A percentile compares a stretch with the other conserved stretches of the same genome.
Conservation (phyloP, 2,797 vertebrate genomes). For the Graptemys geographica region DNA sequence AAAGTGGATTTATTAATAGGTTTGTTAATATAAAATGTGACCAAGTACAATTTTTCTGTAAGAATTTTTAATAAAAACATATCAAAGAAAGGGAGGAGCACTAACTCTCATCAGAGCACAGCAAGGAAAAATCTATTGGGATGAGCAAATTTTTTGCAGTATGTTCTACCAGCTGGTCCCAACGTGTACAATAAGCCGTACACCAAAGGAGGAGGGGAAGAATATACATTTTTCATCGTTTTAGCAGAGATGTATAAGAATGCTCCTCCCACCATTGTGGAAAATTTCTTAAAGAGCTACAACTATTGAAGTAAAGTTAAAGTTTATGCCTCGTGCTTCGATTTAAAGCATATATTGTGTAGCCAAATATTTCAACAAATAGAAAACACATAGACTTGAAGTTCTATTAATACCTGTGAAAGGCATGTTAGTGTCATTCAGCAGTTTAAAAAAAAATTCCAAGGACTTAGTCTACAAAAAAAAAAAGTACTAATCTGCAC, state of each 20-base stretch:
- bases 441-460: not conserved
- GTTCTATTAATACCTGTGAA: not conserved
- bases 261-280: not conserved
- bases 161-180: constrained; percentile 69
- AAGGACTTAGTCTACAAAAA: not conserved
- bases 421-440: not conserved
- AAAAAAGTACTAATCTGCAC: not conserved
- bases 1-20: constrained; percentile 85
- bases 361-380: not conserved
- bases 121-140: constrained; percentile 51
- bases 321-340: not conserved
- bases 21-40: constrained; percentile 83
- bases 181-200: constrained; percentile 34
- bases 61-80: constrained; percentile 80
- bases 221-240: constrained; percentile 48
- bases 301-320: not conserved
- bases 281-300: constrained; percentile 17
- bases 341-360: constrained; percentile 16
- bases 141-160: constrained; percentile 69
- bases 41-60: constrained; percentile 78
- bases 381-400: constrained; percentile 5
- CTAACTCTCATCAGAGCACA: constrained; percentile 71
- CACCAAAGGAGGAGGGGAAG: constrained; percentile 2
- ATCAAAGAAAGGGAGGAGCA: constrained; percentile 76
- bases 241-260: constrained; percentile 54